Conservation (phyloP, 1,140 invertebrate species). For the Macrocentrus cingulum region DNA sequence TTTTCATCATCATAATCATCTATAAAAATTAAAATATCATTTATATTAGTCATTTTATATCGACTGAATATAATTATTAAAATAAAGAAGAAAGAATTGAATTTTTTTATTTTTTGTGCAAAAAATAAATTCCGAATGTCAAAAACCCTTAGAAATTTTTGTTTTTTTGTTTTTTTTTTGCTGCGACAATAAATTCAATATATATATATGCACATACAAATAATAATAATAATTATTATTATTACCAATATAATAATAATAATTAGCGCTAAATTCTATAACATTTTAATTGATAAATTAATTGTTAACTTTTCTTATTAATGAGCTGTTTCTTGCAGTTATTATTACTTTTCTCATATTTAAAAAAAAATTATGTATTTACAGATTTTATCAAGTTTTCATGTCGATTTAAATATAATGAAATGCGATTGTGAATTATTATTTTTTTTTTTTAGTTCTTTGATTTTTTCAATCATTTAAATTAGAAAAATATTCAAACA, state of each 20-base stretch:
- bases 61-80: too few species aligned
- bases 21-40: not conserved
- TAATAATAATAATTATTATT: too few species aligned
- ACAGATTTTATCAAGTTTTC: too few species aligned
- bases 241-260: constrained; percentile 43
- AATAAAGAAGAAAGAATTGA: too few species aligned
- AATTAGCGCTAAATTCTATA: constrained; percentile 42
- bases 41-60: too few species aligned
- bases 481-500: not conserved
- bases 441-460: not conserved
- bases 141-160: too few species aligned
- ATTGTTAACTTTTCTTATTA: not conserved
- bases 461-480: not conserved
- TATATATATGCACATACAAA: constrained; percentile 27
- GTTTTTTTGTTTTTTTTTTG: not conserved
- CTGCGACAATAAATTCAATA: not conserved
- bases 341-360: too few species aligned
- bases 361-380: constrained; percentile 1
- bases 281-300: constrained; percentile 10
- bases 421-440: too few species aligned
- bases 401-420: too few species aligned
- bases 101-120: too few species aligned
- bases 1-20: too few species aligned
- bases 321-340: not conserved
- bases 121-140: too few species aligned